Base-by-base conservation (phyloP, 2,888 invertebrate species). In the Phengaris arion region DNA sequence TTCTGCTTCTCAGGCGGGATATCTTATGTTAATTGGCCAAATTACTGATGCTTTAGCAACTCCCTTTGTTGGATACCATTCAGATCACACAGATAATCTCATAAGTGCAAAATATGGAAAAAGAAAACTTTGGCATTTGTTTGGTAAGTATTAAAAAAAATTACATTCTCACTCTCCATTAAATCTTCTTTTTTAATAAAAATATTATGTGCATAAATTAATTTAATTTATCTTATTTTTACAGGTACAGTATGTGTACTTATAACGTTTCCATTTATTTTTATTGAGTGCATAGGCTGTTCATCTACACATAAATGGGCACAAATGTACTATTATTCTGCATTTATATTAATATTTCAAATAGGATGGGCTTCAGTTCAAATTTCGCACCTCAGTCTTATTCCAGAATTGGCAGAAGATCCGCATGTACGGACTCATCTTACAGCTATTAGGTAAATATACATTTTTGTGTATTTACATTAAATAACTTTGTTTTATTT, bases 301-400 rank as follows among this genome's bases (percentile, higher is more conserved):
- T 90, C 94, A 46, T 84, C 88, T 76, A 90, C 95, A 69, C 94
- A 95, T 82, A 94, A 95, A 81, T 95, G 95, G 94, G 96, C 96
- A 45, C 95, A 96, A 88, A 91, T 97, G 85, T 93, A 96, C 81
- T 97, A 97, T 86, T 97, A 96, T 88, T 94, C 95, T 48, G 94
- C 96, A 74, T 97, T 97, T 85, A 96, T 97, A 74, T 88, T 96
- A 70, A 96, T 98, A 84, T 98, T 97, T 86, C 98, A 98, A 94
- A 97, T 98, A 89, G 98, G 98, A 15, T 98, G 98, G 98, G 98
- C 98, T 6, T 93, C 97, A 0, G 96, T 97, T 0, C 98, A 98
- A 92, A 98, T 98, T 83, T 97, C 98, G 45, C 98, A 98, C 86
- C 94, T 98, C 78, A 96, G 98, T 15, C 94, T 98, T 73, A 98